These are phyloP conservation scores for Brachyalestes nurse DNA, from an alignment of 2,797 vertebrate genomes.

Conservation along the genomic window DNA sequence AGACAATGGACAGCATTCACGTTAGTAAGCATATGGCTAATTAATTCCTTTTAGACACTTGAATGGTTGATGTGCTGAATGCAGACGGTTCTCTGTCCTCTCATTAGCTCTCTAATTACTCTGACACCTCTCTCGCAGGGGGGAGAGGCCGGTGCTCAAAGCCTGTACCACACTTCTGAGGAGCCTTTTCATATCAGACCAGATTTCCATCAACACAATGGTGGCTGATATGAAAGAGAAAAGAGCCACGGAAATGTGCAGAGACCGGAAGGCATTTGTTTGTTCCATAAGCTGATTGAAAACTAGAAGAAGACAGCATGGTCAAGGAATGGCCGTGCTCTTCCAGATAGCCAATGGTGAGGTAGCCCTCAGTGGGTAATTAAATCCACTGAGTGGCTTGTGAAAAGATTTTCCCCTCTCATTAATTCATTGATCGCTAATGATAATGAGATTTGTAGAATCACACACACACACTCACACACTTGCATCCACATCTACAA, in stretches of 20 bases:
- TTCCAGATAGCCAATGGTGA: background rate
- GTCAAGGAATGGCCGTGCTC: background rate
- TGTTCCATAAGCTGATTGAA: conserved; percentile 2
- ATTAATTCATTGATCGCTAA: conserved; percentile 45
- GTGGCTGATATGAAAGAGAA: conserved; percentile 6
- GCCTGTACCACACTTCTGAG: conserved; percentile 25
- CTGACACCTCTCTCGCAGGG: conserved; percentile 51
- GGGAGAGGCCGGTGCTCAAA: conserved; percentile 37
- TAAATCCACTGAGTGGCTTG: conserved; percentile 38
- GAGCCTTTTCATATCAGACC: conserved; percentile 34
- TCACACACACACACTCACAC: background rate
- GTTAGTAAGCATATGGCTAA: conserved; percentile 63
- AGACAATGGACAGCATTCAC: conserved; percentile 45
- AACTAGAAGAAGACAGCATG: conserved; percentile 1
- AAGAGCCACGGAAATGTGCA: background rate
- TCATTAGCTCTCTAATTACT: conserved; percentile 62
- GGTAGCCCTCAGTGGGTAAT: conserved; percentile 31
- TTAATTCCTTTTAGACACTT: conserved; percentile 62
- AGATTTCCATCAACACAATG: conserved; percentile 26
- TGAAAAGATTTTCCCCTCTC: conserved; percentile 29
- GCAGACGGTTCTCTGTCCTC: conserved; percentile 50
- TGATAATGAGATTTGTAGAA: conserved; percentile 41
- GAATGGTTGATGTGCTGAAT: conserved; percentile 59
- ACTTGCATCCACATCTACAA: background rate
- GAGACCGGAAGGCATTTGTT: conserved; percentile 5